Base-by-base conservation (phyloP, 2,888 invertebrate species). In the Agrilus mali region DNA sequence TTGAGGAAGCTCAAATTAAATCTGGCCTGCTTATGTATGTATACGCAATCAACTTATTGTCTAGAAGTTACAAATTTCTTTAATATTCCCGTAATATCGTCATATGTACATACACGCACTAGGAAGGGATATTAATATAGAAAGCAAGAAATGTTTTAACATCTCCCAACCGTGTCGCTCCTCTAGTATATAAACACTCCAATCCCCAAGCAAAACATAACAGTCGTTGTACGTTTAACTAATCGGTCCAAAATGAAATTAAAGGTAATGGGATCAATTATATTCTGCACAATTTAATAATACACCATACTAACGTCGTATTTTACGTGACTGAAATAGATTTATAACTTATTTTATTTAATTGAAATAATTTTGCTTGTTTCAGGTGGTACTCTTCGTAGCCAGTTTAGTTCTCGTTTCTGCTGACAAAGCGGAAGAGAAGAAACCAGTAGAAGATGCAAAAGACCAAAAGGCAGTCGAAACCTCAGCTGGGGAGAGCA, bases 321-420 rank as follows among this genome's bases (percentile, higher is more conserved):
- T 3, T 4, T 6, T 22, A 22, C 7, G 22, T 27, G 5, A 27
- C 10, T 27, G 27, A 27, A 8, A 10, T 27, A 27, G 2, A 3
- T 27, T 10, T 2, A 40, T 16, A 38, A 22, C 17, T 27, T 32
- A 20, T 4, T 40, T 12, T 38, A 16, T 16, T 33, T 33, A 38
- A 16, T 27, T 32, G 34, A 14, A 33, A 42, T 42, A 20, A 22
- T n/a, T 54, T 33, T 38, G 14, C 40, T 37, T 13, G 31, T 50
- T 54, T 15, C 57, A 71, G 70, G 53, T 64, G 27, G 43, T 64
- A 16, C 48, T 66, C 41, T 60, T 65, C 55, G 55, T 65, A 33
- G 59, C 61, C 50, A 61, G 64, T 46, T 53, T 67, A 52, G 63
- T 60, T 44, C 48, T 66, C 36, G 64, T 61, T 36, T 59, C 60